Evolutionary conservation across 2,113 vertebrate genomes (phyloP).

Genomic region (Xerus inauris): DNA sequence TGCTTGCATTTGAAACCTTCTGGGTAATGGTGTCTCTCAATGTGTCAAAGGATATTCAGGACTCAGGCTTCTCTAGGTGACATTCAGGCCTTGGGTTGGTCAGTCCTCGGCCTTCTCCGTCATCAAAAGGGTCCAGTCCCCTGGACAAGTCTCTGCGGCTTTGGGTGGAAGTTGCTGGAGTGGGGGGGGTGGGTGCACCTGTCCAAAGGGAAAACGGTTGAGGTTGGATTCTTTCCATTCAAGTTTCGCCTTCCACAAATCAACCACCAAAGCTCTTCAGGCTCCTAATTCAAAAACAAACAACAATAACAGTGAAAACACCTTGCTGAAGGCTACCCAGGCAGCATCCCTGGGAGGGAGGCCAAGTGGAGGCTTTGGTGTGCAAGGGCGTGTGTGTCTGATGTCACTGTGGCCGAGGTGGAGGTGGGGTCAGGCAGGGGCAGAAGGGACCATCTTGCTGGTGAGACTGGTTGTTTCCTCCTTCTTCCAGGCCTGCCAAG

Average conservation of each 20-base stretch:
- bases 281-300: slow-evolving; percentile 4
- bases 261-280: background rate
- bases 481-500: slow-evolving; percentile 74
- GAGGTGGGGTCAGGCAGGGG: accelerated
- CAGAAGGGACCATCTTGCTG: background rate
- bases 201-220: too few species aligned
- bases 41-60: slow-evolving; percentile 76
- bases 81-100: slow-evolving; percentile 75
- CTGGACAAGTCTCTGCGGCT: slow-evolving; percentile 74
- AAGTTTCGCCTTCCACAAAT: background rate
- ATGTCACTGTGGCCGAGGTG: accelerated
- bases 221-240: background rate
- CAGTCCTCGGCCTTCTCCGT: slow-evolving; percentile 75
- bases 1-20: slow-evolving; percentile 80
- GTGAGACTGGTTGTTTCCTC: slow-evolving; percentile 56
- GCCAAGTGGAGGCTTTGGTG: background rate
- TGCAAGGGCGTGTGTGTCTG: background rate
- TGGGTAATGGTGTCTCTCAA: slow-evolving; percentile 74
- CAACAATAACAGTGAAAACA: too few species aligned
- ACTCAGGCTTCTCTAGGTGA: slow-evolving; percentile 74
- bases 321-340: accelerated
- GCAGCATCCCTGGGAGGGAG: accelerated
- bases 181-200: accelerated
- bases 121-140: slow-evolving; percentile 56
- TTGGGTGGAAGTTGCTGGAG: slow-evolving; percentile 13